Conservation (phyloP, 1,140 invertebrate genomes). For the Drosophila micromelanica region DNA sequence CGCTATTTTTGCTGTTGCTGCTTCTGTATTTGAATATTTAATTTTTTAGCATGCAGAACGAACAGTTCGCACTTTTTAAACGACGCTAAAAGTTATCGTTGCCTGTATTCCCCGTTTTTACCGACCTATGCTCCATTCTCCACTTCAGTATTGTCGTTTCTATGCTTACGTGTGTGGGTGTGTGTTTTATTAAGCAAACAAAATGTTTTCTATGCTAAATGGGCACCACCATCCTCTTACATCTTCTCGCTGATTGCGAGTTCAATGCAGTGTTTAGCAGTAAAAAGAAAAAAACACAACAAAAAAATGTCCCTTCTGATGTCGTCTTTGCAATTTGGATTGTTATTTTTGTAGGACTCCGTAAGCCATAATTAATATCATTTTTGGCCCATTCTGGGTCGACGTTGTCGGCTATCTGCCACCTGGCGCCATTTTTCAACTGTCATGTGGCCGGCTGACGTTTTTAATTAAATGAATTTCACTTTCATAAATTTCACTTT, state of each 20-base stretch:
- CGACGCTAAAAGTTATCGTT: conserved; percentile 65
- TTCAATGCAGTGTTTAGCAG: conserved; percentile 57
- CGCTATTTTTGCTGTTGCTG: conserved; percentile 27
- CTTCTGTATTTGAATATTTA: conserved; percentile 78
- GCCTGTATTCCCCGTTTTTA: conserved; percentile 14
- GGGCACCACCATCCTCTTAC: conserved; percentile 35
- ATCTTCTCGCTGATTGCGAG: conserved; percentile 61
- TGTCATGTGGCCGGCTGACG: conserved; percentile 39
- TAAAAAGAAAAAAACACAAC: conserved; percentile 1
- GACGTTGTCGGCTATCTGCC: not conserved
- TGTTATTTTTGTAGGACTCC: conserved; percentile 16
- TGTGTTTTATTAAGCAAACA: conserved; percentile 66
- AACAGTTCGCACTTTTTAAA: conserved; percentile 77
- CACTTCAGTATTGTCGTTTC: conserved; percentile 1
- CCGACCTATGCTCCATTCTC: not conserved
- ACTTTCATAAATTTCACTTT: conserved; percentile 76
- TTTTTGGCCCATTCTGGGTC: conserved; percentile 51
- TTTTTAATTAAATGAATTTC: conserved; percentile 78
- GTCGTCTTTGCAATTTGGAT: conserved; percentile 50
- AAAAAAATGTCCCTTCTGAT: conserved; percentile 38
- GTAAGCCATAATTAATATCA: conserved; percentile 69
- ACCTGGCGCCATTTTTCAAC: conserved; percentile 55
- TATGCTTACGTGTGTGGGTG: conserved; percentile 22
- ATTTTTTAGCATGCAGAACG: conserved; percentile 75
- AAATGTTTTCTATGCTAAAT: conserved; percentile 67